phyloP scores from a whole-genome alignment of 1,140 invertebrate genomes.

The Prorops nasuta region DNA sequence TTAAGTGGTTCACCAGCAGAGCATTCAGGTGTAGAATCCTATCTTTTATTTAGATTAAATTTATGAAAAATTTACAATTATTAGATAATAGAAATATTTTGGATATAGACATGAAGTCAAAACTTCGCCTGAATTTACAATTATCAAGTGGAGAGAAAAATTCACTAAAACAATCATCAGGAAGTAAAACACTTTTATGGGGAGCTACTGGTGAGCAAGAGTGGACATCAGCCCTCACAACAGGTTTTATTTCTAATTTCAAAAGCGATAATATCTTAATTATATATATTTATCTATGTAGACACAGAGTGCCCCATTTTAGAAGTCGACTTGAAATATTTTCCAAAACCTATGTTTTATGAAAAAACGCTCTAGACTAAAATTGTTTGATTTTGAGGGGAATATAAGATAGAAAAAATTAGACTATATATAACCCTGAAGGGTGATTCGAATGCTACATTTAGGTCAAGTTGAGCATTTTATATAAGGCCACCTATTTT shows the following conservation, averaged over 20 bases:
- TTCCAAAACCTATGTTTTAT: constrained; percentile 1
- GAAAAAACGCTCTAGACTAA: not conserved
- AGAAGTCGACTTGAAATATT: not conserved
- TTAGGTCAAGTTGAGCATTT: no score
- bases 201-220: constrained; percentile 90
- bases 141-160: constrained; percentile 37
- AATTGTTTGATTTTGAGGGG: no score
- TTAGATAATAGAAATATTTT: not conserved
- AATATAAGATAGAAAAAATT: no score
- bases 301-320: no score
- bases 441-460: no score
- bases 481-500: no score
- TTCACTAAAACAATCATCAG: constrained; percentile 27
- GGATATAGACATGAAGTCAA: constrained; percentile 43
- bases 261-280: no score
- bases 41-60: no score
- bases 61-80: no score
- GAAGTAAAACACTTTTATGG: constrained; percentile 73
- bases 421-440: no score
- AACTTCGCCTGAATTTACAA: constrained; percentile 30
- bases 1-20: constrained; percentile 21
- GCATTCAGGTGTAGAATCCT: constrained; percentile 2
- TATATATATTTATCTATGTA: no score
- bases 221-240: constrained; percentile 92
- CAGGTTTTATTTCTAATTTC: constrained; percentile 73